A percentile compares a stretch with the other conserved stretches of the same genome.
Conservation (phyloP, 2,888 invertebrate species). For the Lepidocyrtoides sp. region DNA sequence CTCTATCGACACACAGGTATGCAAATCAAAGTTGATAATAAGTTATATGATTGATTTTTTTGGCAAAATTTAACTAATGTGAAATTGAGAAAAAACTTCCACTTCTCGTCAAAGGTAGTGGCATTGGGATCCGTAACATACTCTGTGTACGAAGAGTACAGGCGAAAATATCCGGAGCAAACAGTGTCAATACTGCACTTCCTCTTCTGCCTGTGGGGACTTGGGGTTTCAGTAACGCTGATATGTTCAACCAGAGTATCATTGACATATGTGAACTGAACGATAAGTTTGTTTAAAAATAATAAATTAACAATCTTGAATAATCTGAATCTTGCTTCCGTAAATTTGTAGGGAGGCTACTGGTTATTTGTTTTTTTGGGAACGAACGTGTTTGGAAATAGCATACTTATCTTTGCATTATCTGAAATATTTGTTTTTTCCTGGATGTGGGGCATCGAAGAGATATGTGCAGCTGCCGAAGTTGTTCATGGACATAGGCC, state of each 20-base stretch:
- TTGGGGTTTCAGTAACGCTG: constrained; percentile 14
- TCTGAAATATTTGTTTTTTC: constrained; percentile 21
- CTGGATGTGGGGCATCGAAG: constrained; percentile 75
- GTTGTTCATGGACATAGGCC: constrained; percentile 7
- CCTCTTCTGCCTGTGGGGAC: background rate
- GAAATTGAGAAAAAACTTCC: no score
- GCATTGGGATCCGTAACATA: background rate
- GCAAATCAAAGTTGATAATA: background rate
- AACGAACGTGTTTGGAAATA: background rate
- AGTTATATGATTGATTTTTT: background rate
- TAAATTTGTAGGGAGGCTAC: constrained; percentile 67
- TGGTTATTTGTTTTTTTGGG: constrained; percentile 55
- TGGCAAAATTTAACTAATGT: background rate
- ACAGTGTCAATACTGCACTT: background rate
- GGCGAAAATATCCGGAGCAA: constrained; percentile 57
- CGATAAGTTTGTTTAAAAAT: background rate
- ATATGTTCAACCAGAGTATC: constrained; percentile 56
- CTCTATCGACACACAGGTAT: constrained; percentile 44
- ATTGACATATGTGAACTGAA: background rate
- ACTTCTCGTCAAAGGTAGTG: constrained; percentile 7
- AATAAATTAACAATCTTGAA: no score
- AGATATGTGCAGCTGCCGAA: constrained; percentile 66
- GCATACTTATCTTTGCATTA: background rate
- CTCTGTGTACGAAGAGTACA: constrained; percentile 60
- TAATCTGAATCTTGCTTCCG: no score